These are phyloP conservation scores for Elephas maximus DNA, from an alignment of 2,113 vertebrate species.

Conservation along the genomic window DNA sequence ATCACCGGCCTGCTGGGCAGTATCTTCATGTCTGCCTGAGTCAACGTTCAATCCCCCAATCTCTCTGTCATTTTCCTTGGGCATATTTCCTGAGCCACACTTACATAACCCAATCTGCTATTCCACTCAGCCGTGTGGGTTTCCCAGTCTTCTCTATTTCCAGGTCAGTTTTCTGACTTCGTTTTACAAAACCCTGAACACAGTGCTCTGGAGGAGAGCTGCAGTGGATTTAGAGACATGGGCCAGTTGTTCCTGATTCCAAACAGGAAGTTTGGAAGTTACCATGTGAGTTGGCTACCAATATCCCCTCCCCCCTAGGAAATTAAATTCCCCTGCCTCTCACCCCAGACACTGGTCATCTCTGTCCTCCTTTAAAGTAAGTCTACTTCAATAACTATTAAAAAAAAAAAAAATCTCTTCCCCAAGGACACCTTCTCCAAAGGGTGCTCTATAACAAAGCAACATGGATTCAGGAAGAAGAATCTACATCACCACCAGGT, in stretches of 20 bases:
- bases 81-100: neutral
- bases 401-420: neutral
- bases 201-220: neutral
- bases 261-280: neutral
- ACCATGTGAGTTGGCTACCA: neutral
- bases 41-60: rapidly evolving
- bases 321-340: neutral
- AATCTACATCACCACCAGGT: neutral
- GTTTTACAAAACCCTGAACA: neutral
- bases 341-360: neutral
- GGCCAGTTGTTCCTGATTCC: neutral
- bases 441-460: neutral
- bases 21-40: neutral
- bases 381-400: neutral
- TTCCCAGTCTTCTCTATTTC: neutral
- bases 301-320: neutral
- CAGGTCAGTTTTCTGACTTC: neutral
- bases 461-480: neutral
- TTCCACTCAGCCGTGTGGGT: neutral
- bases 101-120: neutral
- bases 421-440: neutral
- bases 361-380: neutral
- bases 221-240: neutral
- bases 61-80: neutral
- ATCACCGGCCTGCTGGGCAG: neutral